Evolutionary conservation across 2,888 invertebrate genomes (phyloP).

Genomic region (Noctua fimbriata): DNA sequence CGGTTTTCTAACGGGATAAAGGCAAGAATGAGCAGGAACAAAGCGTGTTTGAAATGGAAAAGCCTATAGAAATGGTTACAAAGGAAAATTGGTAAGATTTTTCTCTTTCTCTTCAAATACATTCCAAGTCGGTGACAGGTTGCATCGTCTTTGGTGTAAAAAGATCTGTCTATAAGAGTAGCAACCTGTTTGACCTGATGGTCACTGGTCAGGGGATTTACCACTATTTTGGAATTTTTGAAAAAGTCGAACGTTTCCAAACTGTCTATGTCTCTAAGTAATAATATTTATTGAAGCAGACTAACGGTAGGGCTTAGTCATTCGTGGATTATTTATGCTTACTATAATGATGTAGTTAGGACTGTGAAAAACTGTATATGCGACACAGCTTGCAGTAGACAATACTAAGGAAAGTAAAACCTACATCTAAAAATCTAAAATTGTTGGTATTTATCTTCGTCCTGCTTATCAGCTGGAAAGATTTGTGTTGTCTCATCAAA

Average conservation of each 20-base stretch:
- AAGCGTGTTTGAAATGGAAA: slow-evolving; percentile 24
- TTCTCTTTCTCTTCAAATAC: slow-evolving; percentile 1
- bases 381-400: background rate
- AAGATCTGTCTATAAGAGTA: background rate
- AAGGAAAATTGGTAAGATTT: slow-evolving; percentile 15
- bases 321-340: background rate
- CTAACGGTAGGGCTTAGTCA: background rate
- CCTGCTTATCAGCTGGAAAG: background rate
- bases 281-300: background rate
- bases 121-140: background rate
- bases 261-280: background rate
- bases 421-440: background rate
- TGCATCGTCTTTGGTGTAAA: background rate
- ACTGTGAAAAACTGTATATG: background rate
- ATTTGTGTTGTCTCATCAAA: background rate
- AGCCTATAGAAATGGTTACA: background rate
- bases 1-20: slow-evolving; percentile 35
- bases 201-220: background rate
- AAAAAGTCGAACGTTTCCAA: background rate
- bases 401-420: background rate
- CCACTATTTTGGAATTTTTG: background rate
- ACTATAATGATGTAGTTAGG: background rate
- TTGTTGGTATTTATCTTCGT: background rate
- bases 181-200: slow-evolving; percentile 10
- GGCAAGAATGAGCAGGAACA: background rate